These are phyloP conservation scores for Troglohyphantes excavatus DNA, from an alignment of 2,888 invertebrate species.

Conservation along the genomic window DNA sequence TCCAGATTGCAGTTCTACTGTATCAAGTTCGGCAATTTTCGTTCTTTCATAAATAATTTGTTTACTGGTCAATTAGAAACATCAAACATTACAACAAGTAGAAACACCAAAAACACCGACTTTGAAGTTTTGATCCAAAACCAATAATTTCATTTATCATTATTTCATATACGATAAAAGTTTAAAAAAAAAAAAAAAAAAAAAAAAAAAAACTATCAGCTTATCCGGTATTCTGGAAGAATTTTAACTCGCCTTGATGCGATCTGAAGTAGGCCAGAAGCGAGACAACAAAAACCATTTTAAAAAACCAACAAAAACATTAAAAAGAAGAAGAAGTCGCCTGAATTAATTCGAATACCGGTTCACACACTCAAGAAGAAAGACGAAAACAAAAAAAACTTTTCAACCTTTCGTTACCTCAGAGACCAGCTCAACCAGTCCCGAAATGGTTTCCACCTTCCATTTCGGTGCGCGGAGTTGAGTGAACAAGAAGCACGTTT, in stretches of 20 bases:
- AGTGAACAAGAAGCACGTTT: constrained; percentile 19
- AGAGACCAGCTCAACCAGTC: constrained; percentile 76
- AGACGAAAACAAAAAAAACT: constrained; percentile 55
- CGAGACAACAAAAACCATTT: constrained; percentile 17
- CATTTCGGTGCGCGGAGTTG: constrained; percentile 71
- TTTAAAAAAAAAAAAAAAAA: too few relatives aligned
- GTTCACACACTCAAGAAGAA: constrained; percentile 59
- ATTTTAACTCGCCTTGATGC: constrained; percentile 15
- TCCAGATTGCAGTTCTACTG: too few relatives aligned
- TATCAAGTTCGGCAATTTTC: too few relatives aligned
- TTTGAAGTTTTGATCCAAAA: too few relatives aligned
- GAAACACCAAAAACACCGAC: too few relatives aligned
- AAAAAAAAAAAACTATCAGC: too few relatives aligned
- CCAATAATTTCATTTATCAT: too few relatives aligned
- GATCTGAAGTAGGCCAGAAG: constrained; percentile 57
- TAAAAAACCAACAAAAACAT: constrained; percentile 40
- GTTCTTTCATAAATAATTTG: too few relatives aligned
- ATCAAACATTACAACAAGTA: too few relatives aligned
- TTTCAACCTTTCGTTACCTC: constrained; percentile 64
- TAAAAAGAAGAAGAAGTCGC: constrained; percentile 26
- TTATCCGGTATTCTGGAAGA: not conserved
- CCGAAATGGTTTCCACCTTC: constrained; percentile 59
- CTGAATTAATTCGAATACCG: constrained; percentile 74
- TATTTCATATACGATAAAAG: too few relatives aligned
- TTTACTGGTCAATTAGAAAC: too few relatives aligned